Conservation (phyloP, 2,797 vertebrate genomes). For the Rhodeus uyekii region DNA sequence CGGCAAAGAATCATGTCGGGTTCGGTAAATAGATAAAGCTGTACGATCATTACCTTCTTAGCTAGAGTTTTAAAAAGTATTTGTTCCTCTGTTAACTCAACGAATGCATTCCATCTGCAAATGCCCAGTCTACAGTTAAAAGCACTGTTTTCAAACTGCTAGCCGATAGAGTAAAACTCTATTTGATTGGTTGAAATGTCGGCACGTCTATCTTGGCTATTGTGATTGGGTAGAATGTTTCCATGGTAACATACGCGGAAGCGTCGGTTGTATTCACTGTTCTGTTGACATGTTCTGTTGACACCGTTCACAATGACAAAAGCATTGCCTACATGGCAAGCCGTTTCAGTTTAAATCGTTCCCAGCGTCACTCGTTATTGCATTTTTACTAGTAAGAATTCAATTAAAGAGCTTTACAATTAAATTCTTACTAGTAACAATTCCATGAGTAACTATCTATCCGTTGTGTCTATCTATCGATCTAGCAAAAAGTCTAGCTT, state of each 20-base stretch:
- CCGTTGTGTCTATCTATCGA: too few relatives aligned
- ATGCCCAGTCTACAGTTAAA: conserved; percentile 48
- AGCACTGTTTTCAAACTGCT: conserved; percentile 70
- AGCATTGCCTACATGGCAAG: too few relatives aligned
- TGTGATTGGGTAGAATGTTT: conserved; percentile 68
- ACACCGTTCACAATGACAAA: neutral
- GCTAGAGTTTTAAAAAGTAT: neutral
- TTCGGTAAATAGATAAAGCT: neutral
- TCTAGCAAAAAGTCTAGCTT: too few relatives aligned
- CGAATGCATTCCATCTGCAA: conserved; percentile 36
- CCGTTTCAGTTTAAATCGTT: too few relatives aligned
- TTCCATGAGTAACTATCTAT: too few relatives aligned
- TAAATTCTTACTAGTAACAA: too few relatives aligned
- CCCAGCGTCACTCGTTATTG: too few relatives aligned
- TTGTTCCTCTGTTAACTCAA: neutral
- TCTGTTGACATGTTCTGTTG: neutral
- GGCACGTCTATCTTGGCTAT: neutral
- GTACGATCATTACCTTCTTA: neutral
- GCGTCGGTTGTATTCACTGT: conserved; percentile 4
- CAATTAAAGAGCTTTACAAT: too few relatives aligned
- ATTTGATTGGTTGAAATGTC: conserved; percentile 63
- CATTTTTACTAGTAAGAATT: too few relatives aligned
- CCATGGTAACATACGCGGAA: conserved; percentile 66
- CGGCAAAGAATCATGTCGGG: neutral
- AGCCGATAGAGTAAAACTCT: conserved; percentile 58